A percentile compares a stretch with the other conserved stretches of the same genome.
phyloP scores from a whole-genome alignment of 2,888 invertebrate genomes.

The Nephrotoma appendiculata region DNA sequence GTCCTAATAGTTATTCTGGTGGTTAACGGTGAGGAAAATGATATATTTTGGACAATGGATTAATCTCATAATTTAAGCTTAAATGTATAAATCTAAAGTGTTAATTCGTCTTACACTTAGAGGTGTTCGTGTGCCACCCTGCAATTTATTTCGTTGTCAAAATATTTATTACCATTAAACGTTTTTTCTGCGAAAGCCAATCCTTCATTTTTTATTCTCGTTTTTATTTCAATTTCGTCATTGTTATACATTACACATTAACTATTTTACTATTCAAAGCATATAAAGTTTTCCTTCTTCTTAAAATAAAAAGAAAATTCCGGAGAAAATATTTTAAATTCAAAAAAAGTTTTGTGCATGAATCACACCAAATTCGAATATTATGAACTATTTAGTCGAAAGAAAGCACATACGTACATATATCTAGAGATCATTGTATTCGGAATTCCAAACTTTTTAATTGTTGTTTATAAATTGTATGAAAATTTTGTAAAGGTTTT shows the following conservation, averaged over 20 bases:
- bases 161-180: neutral
- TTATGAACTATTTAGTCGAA: neutral
- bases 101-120: no score
- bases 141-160: neutral
- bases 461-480: no score
- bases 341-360: neutral
- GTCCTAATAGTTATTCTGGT: neutral
- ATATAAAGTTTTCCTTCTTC: neutral
- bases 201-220: neutral
- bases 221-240: neutral
- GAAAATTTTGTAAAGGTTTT: no score
- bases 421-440: neutral
- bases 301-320: neutral
- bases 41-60: neutral
- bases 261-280: neutral
- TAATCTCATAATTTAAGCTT: no score
- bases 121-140: no score
- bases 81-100: no score
- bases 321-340: neutral
- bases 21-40: neutral
- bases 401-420: neutral
- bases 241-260: neutral
- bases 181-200: neutral
- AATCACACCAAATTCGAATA: neutral
- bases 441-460: no score